Evolutionary conservation across 2,113 vertebrate species (phyloP).

Genomic region (Mormyrus lacerda): DNA sequence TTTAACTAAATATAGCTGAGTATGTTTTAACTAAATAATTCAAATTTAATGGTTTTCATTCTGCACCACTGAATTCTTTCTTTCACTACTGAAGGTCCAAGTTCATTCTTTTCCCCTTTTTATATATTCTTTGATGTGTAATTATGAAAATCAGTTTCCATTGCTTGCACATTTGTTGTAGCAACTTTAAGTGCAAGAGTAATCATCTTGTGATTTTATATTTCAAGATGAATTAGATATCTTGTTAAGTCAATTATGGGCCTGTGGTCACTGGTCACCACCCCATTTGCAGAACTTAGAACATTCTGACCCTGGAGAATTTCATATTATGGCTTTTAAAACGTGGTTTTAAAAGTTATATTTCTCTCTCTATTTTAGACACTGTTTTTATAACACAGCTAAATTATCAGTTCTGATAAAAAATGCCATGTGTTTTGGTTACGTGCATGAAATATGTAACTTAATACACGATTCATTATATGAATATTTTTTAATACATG

Average conservation of each 20-base stretch:
- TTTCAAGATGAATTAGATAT: not conserved
- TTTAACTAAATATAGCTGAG: not conserved
- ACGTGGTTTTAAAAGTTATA: not conserved
- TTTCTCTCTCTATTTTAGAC: not conserved
- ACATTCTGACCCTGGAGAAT: not conserved
- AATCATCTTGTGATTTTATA: not conserved
- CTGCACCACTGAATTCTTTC: not conserved
- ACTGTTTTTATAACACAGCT: not conserved
- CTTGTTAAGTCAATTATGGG: not conserved
- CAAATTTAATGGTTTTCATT: not conserved
- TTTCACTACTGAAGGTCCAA: not conserved
- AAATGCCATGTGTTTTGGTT: not conserved
- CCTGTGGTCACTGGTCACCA: not conserved
- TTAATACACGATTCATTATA: not conserved
- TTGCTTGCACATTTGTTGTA: not conserved
- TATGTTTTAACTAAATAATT: not conserved
- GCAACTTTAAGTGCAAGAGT: not conserved
- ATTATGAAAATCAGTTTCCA: not conserved
- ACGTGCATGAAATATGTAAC: not conserved
- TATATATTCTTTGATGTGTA: not conserved
- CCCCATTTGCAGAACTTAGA: not conserved
- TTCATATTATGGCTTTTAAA: not conserved
- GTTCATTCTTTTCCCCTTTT: not conserved
- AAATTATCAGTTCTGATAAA: not conserved
- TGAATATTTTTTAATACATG: not conserved